Percentiles rank a stretch among this genome's conserved stretches.
Evolutionary conservation across 2,888 invertebrate genomes (phyloP).

Genomic region (Oscheius sp.): DNA sequence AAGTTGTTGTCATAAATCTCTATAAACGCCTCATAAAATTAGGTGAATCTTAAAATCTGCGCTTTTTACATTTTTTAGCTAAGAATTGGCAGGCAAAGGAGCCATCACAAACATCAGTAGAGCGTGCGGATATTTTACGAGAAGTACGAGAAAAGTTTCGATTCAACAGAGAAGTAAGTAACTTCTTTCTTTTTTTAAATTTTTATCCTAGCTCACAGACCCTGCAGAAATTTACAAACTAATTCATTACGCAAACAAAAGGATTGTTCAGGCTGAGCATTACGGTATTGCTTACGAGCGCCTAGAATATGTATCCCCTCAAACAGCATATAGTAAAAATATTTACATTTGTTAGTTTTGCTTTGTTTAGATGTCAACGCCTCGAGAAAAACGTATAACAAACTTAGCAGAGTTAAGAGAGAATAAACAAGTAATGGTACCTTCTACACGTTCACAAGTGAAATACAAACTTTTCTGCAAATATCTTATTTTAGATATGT

Average conservation of each 20-base stretch:
- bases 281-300: constrained; percentile 68
- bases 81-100: constrained; percentile 57
- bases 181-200: constrained; percentile 29
- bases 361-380: constrained; percentile 30
- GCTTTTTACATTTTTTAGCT: constrained; percentile 20
- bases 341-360: neutral
- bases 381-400: constrained; percentile 8
- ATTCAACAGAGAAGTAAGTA: constrained; percentile 52
- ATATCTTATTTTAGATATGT: neutral
- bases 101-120: constrained; percentile 47
- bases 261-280: constrained; percentile 64
- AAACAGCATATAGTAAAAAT: constrained; percentile 61
- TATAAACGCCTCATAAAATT: constrained; percentile 49
- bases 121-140: constrained; percentile 50
- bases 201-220: constrained; percentile 47
- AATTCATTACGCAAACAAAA: constrained; percentile 57
- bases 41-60: constrained; percentile 17
- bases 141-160: constrained; percentile 59
- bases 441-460: constrained; percentile 8
- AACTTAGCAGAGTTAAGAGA: constrained; percentile 22
- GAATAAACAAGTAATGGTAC: neutral
- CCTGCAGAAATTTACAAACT: constrained; percentile 56
- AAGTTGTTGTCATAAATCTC: constrained; percentile 19
- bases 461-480: no score
- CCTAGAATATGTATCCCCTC: constrained; percentile 64